Evolutionary conservation across 2,888 invertebrate species (phyloP).

Genomic region (Agapostemon virescens): DNA sequence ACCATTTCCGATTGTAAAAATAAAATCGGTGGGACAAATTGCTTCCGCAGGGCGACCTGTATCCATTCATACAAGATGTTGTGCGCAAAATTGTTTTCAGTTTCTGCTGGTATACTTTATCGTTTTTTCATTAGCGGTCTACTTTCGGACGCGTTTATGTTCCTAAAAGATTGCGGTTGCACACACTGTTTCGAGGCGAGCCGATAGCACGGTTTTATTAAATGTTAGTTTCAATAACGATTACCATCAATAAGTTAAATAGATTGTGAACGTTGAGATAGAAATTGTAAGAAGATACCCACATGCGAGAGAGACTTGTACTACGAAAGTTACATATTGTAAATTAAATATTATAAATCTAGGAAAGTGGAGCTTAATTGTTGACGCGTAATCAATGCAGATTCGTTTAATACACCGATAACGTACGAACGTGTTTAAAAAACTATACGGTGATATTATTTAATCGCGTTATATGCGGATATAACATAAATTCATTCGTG

Average conservation of each 20-base stretch:
- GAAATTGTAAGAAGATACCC: neutral
- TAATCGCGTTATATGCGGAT: neutral
- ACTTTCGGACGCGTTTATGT: neutral
- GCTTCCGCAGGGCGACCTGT: conserved; percentile 14
- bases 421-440: no score
- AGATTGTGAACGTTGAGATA: no score
- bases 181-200: neutral
- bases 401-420: no score
- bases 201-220: neutral
- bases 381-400: neutral
- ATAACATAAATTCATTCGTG: neutral
- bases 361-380: neutral
- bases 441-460: no score
- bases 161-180: neutral
- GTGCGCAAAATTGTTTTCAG: conserved; percentile 34
- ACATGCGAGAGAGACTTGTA: neutral
- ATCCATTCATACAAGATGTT: conserved; percentile 32
- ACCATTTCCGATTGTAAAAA: conserved; percentile 39
- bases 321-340: neutral
- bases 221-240: neutral
- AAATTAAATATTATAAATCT: no score
- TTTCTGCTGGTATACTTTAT: conserved; percentile 12
- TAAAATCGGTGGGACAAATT: conserved; percentile 43
- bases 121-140: conserved; percentile 7
- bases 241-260: no score